phyloP scores from a whole-genome alignment of 2,888 invertebrate genomes.

The Tetrapedia diversipes region DNA sequence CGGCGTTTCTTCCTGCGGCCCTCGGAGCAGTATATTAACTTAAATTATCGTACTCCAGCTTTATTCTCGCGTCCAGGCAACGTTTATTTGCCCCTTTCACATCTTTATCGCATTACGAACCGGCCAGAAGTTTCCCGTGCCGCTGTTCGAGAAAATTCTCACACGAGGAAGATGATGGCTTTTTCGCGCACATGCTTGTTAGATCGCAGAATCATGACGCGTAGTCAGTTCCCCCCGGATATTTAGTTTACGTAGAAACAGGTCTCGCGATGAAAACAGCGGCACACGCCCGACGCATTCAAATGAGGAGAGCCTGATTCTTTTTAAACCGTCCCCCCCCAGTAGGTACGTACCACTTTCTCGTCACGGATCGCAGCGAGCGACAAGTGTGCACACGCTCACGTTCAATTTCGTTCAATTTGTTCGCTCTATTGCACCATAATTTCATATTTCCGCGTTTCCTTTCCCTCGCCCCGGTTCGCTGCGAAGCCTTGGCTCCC shows the following conservation, averaged over 20 bases:
- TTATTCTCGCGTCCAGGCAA: conserved; percentile 24
- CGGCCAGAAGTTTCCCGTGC: conserved; percentile 20
- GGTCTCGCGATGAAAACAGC: background rate
- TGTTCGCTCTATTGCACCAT: background rate
- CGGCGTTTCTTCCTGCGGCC: conserved; percentile 1
- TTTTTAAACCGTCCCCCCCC: background rate
- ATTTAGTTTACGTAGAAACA: conserved; percentile 23
- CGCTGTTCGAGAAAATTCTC: conserved; percentile 16
- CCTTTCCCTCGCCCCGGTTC: background rate
- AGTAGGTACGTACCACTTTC: too few species aligned
- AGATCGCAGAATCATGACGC: conserved; percentile 17
- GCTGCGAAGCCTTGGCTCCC: background rate
- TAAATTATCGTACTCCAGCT: conserved; percentile 8
- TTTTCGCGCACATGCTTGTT: conserved; percentile 8
- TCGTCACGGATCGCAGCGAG: too few species aligned
- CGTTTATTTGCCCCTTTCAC: conserved; percentile 14
- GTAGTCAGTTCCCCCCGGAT: conserved; percentile 4
- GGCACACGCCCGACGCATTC: background rate
- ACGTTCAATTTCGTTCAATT: background rate
- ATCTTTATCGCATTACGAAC: conserved; percentile 41
- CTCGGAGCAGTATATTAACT: background rate
- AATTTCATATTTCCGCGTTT: background rate
- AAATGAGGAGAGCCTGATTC: background rate
- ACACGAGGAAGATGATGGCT: background rate
- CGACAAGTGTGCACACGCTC: too few species aligned